Base-by-base conservation (phyloP, 1,140 invertebrate species). In the Drosophila pandora region DNA sequence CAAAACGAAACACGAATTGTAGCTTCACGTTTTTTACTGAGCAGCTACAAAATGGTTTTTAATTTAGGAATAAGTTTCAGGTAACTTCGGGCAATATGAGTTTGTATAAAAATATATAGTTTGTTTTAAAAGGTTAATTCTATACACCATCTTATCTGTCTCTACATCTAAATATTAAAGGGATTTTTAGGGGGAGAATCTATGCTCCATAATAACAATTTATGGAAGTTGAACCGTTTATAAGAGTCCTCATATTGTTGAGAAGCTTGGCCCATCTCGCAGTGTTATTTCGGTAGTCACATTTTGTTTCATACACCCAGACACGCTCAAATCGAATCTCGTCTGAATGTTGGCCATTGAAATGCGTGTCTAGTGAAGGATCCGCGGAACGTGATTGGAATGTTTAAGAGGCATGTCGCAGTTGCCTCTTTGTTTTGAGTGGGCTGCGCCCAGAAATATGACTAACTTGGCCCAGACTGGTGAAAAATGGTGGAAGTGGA, bases 331-430 rank as follows among this genome's bases (percentile, higher is more conserved):
- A 13, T 65, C 21, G 54, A 64, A 32, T 22, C 58, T 43, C 34
- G 47, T 48, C 49, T 59, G 49, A 56, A 30, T 58, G 75, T 70
- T 76, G 79, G 67, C 63, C 79, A 88, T 87, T 83, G 83, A 88
- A 87, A 87, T 88, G 83, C 83, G 83, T 87, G 83, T 62, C 79
- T 88, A 88, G 83, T 88, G 83, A 88, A 83, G 83, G 83, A 87
- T 87, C 71, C 68, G 83, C 62, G 83, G 25, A 72, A 87, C 83
- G 83, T 87, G 83, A 88, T 88, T 82, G 67, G 68, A 82, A 83
- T 87, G 88, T 75, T 87, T 21, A 49, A 87, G 55, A 55, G 32
- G 48, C 32, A 60, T 48, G 43, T 45, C 25, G 54, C 60, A 47
- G 54, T 50, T 55, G 50, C 23, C 54, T 49, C 45, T 69, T 41